A percentile compares a stretch with the other conserved stretches of the same genome.
Evolutionary conservation across 2,888 invertebrate genomes (phyloP).

Genomic region (Sabatieria punctata): DNA sequence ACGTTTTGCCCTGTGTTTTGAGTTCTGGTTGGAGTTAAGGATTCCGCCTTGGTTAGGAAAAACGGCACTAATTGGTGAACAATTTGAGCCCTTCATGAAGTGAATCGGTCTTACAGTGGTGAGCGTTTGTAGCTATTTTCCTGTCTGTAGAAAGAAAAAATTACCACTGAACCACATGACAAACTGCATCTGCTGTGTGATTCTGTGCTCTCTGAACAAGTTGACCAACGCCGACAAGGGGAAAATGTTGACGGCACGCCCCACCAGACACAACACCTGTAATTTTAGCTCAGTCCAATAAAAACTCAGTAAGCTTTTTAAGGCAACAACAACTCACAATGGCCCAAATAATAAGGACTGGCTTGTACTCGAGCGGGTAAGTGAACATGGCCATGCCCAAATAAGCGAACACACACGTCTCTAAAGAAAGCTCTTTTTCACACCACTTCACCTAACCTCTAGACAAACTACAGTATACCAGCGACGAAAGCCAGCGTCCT

Average conservation of each 20-base stretch:
- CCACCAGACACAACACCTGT: constrained; percentile 61
- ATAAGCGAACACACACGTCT: constrained; percentile 97
- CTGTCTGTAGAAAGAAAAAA: no score
- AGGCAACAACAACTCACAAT: constrained; percentile 41
- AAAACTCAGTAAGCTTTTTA: no score
- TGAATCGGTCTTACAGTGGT: no score
- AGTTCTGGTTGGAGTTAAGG: no score
- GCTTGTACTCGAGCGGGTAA: constrained; percentile 75
- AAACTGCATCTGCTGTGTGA: constrained; percentile 94
- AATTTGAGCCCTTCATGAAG: no score
- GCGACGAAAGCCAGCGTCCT: constrained; percentile 87
- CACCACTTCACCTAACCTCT: background rate
- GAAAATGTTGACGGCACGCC: constrained; percentile 89
- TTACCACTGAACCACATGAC: constrained; percentile 96
- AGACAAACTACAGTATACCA: constrained; percentile 30
- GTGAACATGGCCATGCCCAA: constrained; percentile 83
- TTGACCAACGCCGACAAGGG: constrained; percentile 81
- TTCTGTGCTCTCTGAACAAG: constrained; percentile 91
- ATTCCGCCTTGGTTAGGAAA: no score
- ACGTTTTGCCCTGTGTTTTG: no score
- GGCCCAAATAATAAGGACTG: constrained; percentile 79
- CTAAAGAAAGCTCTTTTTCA: constrained; percentile 35
- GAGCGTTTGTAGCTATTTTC: no score
- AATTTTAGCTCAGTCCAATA: no score
- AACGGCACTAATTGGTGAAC: no score